Base-by-base conservation (phyloP, 1,140 invertebrate genomes). In the Rhyzopertha dominica region DNA sequence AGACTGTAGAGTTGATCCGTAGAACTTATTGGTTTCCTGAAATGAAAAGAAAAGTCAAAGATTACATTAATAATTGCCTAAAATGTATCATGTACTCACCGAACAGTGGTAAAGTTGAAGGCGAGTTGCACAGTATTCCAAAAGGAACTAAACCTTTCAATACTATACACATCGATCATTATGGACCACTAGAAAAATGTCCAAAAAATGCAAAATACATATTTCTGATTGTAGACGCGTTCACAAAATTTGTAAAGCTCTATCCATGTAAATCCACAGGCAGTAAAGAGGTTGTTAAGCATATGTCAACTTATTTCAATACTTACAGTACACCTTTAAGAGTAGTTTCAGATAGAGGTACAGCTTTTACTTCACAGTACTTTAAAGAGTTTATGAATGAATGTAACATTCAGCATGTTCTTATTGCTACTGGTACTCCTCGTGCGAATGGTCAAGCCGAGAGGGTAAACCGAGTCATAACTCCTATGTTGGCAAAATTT, bases 91-190 rank as follows among this genome's bases (percentile, higher is more conserved):
- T 35, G 29, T 63, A 46, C 34, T 58, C 51, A 3, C 46, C 58
- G 5, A 38, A 30, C 0, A 34, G n/a, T 4, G 55, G 58, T 4
- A 66, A 61, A 49, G 4, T 7, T 5, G 43, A 56, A 43, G 58
- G 55, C 5, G 26, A 35, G 8, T 26, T 65, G 29, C 42, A 65
- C 34, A 51, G 12, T 26, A 58, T 61, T 17, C 54, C 55, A 20
- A 58, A 60, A 29, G 58, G 51, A 7, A 45, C 56, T 14, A 24
- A 43, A 23, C 64, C 56, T 0, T 62, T 66, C 45, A n/a, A 43
- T 5, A 57, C 47, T 0, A 12, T 60, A 7, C 61, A 63, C 43
- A 49, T 64, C 9, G 59, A 65, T 30, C 61, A 65, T 52, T 49
- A 54, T 14, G 59, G 58, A 2, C 59, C 61, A 18, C 13, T 54